Base-by-base conservation (phyloP, 2,888 invertebrate genomes). In the Dexiosoma caninum region DNA sequence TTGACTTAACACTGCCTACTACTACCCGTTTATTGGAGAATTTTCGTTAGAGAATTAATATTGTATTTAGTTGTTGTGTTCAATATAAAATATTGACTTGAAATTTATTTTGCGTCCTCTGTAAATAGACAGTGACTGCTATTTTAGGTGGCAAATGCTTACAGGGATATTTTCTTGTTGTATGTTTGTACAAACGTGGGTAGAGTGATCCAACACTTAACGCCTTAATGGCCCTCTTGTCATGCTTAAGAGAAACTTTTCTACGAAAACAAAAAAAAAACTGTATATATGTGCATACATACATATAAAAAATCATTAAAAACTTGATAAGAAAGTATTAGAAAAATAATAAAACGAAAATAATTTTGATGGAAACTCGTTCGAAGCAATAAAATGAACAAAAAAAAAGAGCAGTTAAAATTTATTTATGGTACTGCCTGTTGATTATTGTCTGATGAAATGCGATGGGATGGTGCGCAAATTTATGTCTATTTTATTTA, bases 221-320 rank as follows among this genome's bases (percentile, higher is more conserved):
- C 60, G 37, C 67, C 59, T 23, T 64, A 78, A 78, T 69, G 69
- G 64, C 74, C n/a, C 74, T 69, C 62, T 78, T 74, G 67, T 64
- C 55, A 74, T 51, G 62, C 44, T 57, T 69, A 69, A 79, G 69
- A 69, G 62, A n/a, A n/a, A 46, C 53, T 78, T 67, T 72, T 55
- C 60, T 27, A 5, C 27, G 3, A 27, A 27, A 6, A 27, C 3
- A 16, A 55, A 72, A n/a, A n/a, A n/a, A n/a, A n/a, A n/a, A n/a
- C n/a, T n/a, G n/a, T n/a, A n/a, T n/a, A n/a, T n/a, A n/a, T n/a
- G n/a, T n/a, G n/a, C 46, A 16, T 23, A 46, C 4, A 40, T n/a
- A 59, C 32, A 60, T 14, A 71, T 27, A 55, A 55, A 55, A n/a
- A 46, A 69, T 74, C 62, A 79, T 74, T 69, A 57, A 57, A 69